Evolutionary conservation across 2,888 invertebrate genomes (phyloP).

Genomic region (Cephonodes hylas): DNA sequence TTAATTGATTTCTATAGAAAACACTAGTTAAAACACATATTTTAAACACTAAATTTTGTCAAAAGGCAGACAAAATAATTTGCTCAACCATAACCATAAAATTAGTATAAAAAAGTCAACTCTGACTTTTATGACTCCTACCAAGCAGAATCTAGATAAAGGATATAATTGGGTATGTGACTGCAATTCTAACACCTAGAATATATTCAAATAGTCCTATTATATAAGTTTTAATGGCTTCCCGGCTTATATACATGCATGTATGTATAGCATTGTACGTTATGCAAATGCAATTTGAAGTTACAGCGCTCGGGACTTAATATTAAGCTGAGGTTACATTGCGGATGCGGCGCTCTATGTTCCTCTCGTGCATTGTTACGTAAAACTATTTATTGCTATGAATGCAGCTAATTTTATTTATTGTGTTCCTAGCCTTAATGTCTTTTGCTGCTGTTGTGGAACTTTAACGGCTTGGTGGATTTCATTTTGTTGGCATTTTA

Average conservation of each 20-base stretch:
- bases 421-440: neutral
- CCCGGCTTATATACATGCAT: neutral
- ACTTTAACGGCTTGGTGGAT: neutral
- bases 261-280: constrained; percentile 29
- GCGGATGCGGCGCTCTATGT: neutral
- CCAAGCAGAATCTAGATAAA: neutral
- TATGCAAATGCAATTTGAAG: constrained; percentile 77
- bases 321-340: constrained; percentile 19
- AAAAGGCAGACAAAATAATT: too few relatives aligned
- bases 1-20: too few relatives aligned
- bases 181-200: neutral
- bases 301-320: constrained; percentile 50
- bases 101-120: neutral
- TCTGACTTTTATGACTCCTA: too few relatives aligned
- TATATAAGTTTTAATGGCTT: constrained; percentile 17
- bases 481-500: neutral
- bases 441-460: neutral
- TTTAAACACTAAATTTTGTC: too few relatives aligned
- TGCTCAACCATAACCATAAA: too few relatives aligned
- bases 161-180: neutral
- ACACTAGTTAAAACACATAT: too few relatives aligned
- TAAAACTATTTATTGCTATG: constrained; percentile 1
- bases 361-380: neutral
- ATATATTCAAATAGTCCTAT: constrained; percentile 27
- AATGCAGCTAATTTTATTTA: neutral